Conservation (phyloP, 1,140 invertebrate species). For the Papilio xuthus region DNA sequence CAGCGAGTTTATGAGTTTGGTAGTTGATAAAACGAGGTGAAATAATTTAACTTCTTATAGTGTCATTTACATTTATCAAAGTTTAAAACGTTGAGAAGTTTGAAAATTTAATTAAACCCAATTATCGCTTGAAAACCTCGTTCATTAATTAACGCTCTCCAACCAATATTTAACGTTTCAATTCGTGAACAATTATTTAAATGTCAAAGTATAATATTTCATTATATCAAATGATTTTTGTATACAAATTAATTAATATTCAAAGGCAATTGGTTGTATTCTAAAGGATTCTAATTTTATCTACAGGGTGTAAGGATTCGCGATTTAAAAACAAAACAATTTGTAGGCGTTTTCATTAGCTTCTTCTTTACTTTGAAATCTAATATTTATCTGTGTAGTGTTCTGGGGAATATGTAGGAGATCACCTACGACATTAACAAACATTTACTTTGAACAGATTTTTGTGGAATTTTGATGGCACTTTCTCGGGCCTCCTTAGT, state of each 20-base stretch:
- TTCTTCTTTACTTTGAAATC: too few species aligned
- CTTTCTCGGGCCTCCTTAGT: too few species aligned
- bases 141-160: neutral
- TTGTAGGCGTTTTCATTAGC: too few species aligned
- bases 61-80: neutral
- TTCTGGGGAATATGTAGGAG: too few species aligned
- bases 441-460: too few species aligned
- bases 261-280: neutral
- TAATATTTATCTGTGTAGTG: too few species aligned
- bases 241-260: slow-evolving; percentile 3
- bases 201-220: neutral
- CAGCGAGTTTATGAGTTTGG: too few species aligned
- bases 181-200: slow-evolving; percentile 1
- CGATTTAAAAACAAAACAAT: too few species aligned
- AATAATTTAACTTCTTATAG: neutral
- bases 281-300: neutral
- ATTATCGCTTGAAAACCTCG: neutral
- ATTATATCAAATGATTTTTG: neutral
- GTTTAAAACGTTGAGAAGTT: neutral
- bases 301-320: neutral
- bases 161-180: neutral
- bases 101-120: slow-evolving; percentile 7
- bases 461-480: too few species aligned
- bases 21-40: too few species aligned
- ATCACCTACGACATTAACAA: too few species aligned